These are phyloP conservation scores for Osmerus mordax DNA, from an alignment of 2,113 vertebrate genomes.

Conservation along the genomic window DNA sequence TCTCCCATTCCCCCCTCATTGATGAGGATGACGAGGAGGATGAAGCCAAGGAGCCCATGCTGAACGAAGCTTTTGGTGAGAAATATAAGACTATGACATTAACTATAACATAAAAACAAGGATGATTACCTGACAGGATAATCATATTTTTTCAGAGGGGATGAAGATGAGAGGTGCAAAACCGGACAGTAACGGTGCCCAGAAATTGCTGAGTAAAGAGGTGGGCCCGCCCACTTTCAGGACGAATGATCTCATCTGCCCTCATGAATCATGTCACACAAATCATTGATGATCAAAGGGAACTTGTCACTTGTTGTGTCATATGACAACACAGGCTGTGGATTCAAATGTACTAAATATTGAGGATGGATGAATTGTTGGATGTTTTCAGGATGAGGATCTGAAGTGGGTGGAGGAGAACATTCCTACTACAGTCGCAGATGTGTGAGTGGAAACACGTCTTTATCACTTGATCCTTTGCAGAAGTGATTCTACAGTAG, in stretches of 20 bases:
- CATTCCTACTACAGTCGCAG: constrained; percentile 70
- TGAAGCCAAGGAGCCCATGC: constrained; percentile 94
- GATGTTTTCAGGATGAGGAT: constrained; percentile 66
- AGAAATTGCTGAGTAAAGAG: constrained; percentile 83
- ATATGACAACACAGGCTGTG: no score
- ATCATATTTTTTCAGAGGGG: constrained; percentile 72
- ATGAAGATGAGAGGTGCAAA: constrained; percentile 97
- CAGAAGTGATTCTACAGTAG: no score
- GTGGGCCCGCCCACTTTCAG: constrained; percentile 52
- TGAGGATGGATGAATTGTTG: neutral
- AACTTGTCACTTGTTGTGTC: no score
- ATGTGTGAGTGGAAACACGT: constrained; percentile 62
- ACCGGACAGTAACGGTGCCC: constrained; percentile 84
- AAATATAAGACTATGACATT: neutral
- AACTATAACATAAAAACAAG: neutral
- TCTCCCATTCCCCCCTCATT: constrained; percentile 93
- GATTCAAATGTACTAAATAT: no score
- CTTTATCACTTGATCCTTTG: no score
- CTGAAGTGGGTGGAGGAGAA: constrained; percentile 75
- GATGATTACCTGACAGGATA: neutral
- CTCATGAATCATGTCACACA: no score
- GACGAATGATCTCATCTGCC: no score
- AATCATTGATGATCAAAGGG: no score
- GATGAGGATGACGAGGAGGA: constrained; percentile 88
- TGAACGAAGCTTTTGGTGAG: constrained; percentile 93